A percentile compares a stretch with the other conserved stretches of the same genome.
Evolutionary conservation across 1,140 invertebrate genomes (phyloP).

Genomic region (Contarinia nasturtii): DNA sequence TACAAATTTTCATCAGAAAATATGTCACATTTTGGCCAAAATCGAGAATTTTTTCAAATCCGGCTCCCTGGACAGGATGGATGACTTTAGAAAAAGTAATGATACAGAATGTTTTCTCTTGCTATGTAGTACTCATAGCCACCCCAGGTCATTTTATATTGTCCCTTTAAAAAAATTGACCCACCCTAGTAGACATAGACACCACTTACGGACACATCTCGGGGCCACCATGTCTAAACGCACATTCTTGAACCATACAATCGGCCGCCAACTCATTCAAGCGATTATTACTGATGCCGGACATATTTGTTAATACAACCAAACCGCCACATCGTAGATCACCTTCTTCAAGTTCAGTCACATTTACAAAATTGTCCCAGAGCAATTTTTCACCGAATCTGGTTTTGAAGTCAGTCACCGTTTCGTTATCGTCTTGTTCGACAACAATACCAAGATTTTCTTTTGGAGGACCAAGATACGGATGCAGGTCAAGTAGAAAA

Average conservation of each 20-base stretch:
- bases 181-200: too few relatives aligned
- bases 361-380: conserved; percentile 39
- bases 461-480: conserved; percentile 42
- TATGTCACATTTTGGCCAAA: too few relatives aligned
- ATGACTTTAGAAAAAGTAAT: too few relatives aligned
- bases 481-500: conserved; percentile 45
- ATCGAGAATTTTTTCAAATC: too few relatives aligned
- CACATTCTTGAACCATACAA: conserved; percentile 53
- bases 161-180: too few relatives aligned
- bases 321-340: conserved; percentile 50
- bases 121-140: too few relatives aligned
- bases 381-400: conserved; percentile 41
- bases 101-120: too few relatives aligned
- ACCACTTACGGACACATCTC: too few relatives aligned
- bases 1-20: too few relatives aligned
- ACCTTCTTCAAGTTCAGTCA: conserved; percentile 43
- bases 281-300: conserved; percentile 26
- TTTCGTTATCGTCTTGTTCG: conserved; percentile 41
- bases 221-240: too few relatives aligned
- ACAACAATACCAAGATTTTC: conserved; percentile 51
- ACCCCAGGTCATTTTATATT: too few relatives aligned
- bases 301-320: conserved; percentile 39
- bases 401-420: conserved; percentile 42
- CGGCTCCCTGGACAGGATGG: too few relatives aligned
- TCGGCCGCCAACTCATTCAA: conserved; percentile 32